These are phyloP conservation scores for Acromyrmex heyeri DNA, from an alignment of 1,140 invertebrate genomes.

Conservation along the genomic window DNA sequence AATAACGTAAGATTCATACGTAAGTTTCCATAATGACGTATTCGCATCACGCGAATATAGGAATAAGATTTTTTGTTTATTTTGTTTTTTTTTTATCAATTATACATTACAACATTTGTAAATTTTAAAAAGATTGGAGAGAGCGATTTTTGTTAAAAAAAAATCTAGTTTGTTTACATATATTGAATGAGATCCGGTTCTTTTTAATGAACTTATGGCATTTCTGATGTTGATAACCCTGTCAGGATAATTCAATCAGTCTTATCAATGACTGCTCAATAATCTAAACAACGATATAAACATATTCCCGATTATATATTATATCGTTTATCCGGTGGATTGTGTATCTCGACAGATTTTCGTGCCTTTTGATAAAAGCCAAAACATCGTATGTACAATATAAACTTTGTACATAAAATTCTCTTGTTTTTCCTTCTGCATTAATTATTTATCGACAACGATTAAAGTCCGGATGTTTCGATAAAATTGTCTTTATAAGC, in stretches of 20 bases:
- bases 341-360: neutral
- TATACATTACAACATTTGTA: neutral
- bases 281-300: neutral
- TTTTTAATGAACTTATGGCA: neutral
- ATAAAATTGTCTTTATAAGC: neutral
- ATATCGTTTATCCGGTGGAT: conserved; percentile 19
- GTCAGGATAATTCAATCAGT: conserved; percentile 22
- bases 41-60: neutral
- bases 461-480: conserved; percentile 11
- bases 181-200: neutral
- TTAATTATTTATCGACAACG: neutral
- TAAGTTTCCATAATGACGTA: neutral
- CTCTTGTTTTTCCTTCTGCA: conserved; percentile 11
- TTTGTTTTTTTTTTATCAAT: too few species aligned
- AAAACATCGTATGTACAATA: neutral
- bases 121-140: neutral
- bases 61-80: neutral
- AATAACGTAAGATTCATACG: neutral
- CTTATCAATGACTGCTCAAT: neutral
- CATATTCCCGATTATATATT: neutral
- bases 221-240: conserved; percentile 1
- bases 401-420: conserved; percentile 6
- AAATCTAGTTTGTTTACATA: conserved; percentile 1
- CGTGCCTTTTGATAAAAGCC: neutral
- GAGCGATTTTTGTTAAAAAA: neutral